These are phyloP conservation scores for Goniozus legneri DNA, from an alignment of 1,140 invertebrate species.

Conservation along the genomic window DNA sequence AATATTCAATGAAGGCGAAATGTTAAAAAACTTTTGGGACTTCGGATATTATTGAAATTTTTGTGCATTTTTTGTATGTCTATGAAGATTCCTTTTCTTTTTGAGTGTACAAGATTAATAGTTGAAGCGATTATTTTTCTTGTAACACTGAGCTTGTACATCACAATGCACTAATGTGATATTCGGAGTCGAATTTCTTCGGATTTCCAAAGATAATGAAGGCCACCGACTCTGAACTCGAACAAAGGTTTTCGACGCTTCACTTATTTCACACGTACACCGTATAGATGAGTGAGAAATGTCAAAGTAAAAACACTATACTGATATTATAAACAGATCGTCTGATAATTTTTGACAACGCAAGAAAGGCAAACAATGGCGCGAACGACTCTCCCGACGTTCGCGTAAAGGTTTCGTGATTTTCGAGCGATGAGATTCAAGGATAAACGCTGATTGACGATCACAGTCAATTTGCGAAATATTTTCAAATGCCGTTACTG, in stretches of 20 bases:
- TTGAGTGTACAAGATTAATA: conserved; percentile 61
- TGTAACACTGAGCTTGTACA: conserved; percentile 47
- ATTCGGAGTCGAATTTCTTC: conserved; percentile 19
- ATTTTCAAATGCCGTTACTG: conserved; percentile 38
- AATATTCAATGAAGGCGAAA: conserved; percentile 41
- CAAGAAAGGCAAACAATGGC: too few species aligned
- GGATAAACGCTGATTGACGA: neutral
- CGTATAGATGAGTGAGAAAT: too few species aligned
- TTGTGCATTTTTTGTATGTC: conserved; percentile 78
- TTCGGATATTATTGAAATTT: conserved; percentile 55
- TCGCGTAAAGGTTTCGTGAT: too few species aligned
- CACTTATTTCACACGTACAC: too few species aligned
- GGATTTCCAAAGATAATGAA: too few species aligned
- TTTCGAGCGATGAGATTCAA: conserved; percentile 8
- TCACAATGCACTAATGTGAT: conserved; percentile 42
- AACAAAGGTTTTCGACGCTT: too few species aligned
- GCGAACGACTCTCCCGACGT: too few species aligned
- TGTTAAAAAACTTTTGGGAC: conserved; percentile 35
- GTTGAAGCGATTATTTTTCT: conserved; percentile 47
- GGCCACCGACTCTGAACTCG: too few species aligned
- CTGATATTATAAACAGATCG: too few species aligned
- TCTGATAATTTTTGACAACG: too few species aligned
- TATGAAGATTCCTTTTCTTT: conserved; percentile 80
- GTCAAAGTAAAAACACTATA: too few species aligned
- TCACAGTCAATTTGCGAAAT: conserved; percentile 5